Conservation (phyloP, 1,140 invertebrate species). For the Eumaeus atala region DNA sequence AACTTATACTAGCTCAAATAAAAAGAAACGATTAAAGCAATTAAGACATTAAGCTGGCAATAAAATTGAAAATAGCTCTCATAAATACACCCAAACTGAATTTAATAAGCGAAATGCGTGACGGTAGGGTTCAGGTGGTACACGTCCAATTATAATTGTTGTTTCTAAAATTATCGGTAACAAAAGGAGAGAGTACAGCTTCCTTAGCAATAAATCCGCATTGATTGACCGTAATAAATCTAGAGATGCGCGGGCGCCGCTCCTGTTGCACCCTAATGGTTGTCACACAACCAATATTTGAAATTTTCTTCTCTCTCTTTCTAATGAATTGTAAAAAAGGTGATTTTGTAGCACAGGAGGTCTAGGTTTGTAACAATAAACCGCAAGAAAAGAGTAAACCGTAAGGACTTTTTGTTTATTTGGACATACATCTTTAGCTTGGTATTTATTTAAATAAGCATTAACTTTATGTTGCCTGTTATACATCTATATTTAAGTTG, state of each 20-base stretch:
- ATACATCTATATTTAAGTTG: no score
- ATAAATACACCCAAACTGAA: slow-evolving; percentile 15
- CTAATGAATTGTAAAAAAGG: no score
- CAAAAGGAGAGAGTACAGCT: slow-evolving; percentile 53
- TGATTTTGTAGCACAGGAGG: no score
- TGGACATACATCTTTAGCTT: no score
- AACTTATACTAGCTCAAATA: no score
- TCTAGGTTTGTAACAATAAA: no score
- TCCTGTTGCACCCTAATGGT: slow-evolving; percentile 40
- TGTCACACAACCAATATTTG: slow-evolving; percentile 17
- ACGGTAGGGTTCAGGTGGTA: slow-evolving; percentile 37
- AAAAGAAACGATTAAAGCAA: not conserved
- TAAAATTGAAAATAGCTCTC: not conserved
- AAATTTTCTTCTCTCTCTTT: no score
- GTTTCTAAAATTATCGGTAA: slow-evolving; percentile 47
- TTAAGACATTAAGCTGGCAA: slow-evolving; percentile 1
- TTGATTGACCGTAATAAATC: slow-evolving; percentile 70
- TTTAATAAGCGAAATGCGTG: slow-evolving; percentile 30
- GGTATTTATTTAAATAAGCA: no score
- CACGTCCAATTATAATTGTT: slow-evolving; percentile 46
- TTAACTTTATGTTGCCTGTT: no score
- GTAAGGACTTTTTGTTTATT: no score
- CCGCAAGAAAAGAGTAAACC: no score
- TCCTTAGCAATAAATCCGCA: slow-evolving; percentile 69
- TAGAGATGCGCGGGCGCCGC: slow-evolving; percentile 45